Conservation (phyloP, 2,113 vertebrate species). For the Syngnathoides biaculeatus region DNA sequence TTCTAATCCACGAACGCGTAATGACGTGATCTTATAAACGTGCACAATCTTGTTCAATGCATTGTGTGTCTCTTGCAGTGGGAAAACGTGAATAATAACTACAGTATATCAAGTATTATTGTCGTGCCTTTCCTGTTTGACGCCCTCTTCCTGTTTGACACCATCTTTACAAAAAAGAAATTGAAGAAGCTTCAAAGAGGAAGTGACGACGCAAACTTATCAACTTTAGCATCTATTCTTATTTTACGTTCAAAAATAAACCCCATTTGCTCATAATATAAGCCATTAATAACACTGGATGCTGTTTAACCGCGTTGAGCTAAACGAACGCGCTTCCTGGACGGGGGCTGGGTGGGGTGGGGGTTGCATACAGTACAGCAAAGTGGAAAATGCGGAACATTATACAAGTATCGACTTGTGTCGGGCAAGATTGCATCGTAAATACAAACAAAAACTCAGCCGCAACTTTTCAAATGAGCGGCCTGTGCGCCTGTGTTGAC, state of each 20-base stretch:
- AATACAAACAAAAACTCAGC: background rate
- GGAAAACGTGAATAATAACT: background rate
- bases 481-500: conserved; percentile 30
- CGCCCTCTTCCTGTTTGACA: background rate
- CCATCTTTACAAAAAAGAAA: conserved; percentile 8
- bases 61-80: background rate
- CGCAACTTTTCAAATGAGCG: conserved; percentile 12
- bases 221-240: conserved; percentile 41
- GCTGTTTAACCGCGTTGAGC: background rate
- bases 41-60: background rate
- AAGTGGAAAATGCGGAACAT: conserved; percentile 73
- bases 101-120: background rate
- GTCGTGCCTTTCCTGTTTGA: background rate
- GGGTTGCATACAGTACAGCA: conserved; percentile 28
- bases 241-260: background rate
- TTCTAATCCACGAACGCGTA: background rate
- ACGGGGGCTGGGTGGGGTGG: conserved; percentile 35
- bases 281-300: too few species aligned
- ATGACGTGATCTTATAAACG: background rate
- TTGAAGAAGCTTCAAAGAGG: conserved; percentile 51
- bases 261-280: background rate
- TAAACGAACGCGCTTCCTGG: background rate
- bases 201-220: conserved; percentile 72
- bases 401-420: conserved; percentile 13
- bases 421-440: background rate